Evolutionary conservation across 2,797 vertebrate genomes (phyloP).

Genomic region (Catamblyrhynchus diadema): DNA sequence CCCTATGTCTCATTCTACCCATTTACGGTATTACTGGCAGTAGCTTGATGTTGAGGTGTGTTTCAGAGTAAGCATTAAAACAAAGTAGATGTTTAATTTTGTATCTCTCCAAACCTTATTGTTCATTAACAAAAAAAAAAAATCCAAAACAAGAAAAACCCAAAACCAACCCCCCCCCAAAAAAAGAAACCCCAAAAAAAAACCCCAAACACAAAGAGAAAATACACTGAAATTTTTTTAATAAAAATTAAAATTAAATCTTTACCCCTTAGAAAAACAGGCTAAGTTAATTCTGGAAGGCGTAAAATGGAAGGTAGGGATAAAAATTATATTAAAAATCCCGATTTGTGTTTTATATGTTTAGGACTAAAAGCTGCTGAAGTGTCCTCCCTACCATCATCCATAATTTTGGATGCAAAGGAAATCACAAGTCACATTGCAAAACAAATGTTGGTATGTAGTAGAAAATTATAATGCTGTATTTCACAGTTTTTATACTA

Average conservation of each 20-base stretch:
- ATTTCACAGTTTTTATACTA: neutral
- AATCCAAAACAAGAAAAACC: neutral
- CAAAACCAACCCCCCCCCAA: no score
- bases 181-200: neutral
- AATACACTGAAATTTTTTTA: neutral
- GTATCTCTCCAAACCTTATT: neutral
- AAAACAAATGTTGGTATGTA: slow-evolving; percentile 86
- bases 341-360: slow-evolving; percentile 29
- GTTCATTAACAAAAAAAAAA: neutral
- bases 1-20: neutral
- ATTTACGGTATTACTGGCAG: neutral
- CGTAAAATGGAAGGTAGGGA: neutral
- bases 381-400: slow-evolving; percentile 84
- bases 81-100: neutral
- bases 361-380: slow-evolving; percentile 92
- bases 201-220: neutral
- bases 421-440: slow-evolving; percentile 81
- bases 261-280: neutral
- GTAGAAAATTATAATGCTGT: neutral
- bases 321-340: neutral
- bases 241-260: neutral
- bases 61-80: neutral
- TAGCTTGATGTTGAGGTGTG: neutral
- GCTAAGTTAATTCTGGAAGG: neutral
- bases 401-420: slow-evolving; percentile 86